Base-by-base conservation (phyloP, 2,797 vertebrate species). In the Leucoraja ocellata region DNA sequence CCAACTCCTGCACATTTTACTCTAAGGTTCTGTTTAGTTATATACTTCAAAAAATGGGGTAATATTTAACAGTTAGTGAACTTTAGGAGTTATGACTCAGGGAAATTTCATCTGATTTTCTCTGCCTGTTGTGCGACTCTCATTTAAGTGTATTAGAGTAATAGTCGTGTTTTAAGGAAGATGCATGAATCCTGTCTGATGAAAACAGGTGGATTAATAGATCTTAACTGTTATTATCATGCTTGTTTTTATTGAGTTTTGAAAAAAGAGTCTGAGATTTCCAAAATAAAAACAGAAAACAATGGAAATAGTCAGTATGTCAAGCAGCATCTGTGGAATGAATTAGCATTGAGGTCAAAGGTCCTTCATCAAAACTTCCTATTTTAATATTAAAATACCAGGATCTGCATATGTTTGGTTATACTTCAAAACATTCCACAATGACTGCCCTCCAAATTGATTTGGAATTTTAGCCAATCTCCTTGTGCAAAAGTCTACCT, bases 51-150 rank as follows among this genome's bases (percentile, higher is more conserved):
- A 32, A 23, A 16, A 65, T n/a, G 63, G 13, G 28, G 1, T 86
- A 14, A 32, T 10, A 32, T 32, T 63, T 65, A 16, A 10, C 32
- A 16, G 23, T 86, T 63, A 14, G 83, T 86, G 28, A 86, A 32
- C 58, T 16, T 86, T 86, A 86, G 83, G 58, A 86, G n/a, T 63
- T 63, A 65, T 86, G 83, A 86, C 83, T 86, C 58, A 65, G 13
- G 54, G 10, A 84, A 61, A 63, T 61, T n/a, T 58, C 10, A 4
- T 61, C 81, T 84, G 81, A 58, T 28, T 63, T n/a, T 84, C 54
- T 21, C 54, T 84, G 54, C 81, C 54, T 61, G 58, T 54, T 61
- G 81, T 84, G 25, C 61, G 10, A 61, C 11, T 11, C 81, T 84
- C 54, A n/a, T 84, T 84, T 61, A 84, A 84, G 54, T 13, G n/a